phyloP scores from a whole-genome alignment of 2,888 invertebrate species.

The Meghimatium bilineatum region DNA sequence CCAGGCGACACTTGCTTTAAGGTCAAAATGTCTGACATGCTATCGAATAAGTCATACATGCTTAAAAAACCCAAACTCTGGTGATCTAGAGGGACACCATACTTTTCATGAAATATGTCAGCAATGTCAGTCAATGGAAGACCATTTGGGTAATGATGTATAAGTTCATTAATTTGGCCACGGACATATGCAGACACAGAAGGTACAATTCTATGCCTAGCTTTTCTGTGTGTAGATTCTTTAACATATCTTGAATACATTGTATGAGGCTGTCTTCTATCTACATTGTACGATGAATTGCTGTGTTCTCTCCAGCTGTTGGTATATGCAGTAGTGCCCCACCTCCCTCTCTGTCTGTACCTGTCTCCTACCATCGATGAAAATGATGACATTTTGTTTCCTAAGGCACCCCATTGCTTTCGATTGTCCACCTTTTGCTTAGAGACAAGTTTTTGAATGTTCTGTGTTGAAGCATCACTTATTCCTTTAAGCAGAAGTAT shows the following conservation, averaged over 20 bases:
- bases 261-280: neutral
- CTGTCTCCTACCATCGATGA: neutral
- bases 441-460: constrained; percentile 67
- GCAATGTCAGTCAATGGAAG: constrained; percentile 46
- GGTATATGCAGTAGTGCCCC: neutral
- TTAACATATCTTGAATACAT: too few relatives aligned
- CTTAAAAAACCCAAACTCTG: constrained; percentile 62
- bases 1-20: constrained; percentile 54
- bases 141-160: neutral
- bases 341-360: neutral
- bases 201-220: constrained; percentile 28
- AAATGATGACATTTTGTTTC: neutral
- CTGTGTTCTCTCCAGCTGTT: neutral
- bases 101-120: constrained; percentile 27
- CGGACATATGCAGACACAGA: constrained; percentile 20
- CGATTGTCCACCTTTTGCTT: constrained; percentile 64
- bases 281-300: neutral
- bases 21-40: constrained; percentile 2
- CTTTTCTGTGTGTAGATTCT: neutral
- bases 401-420: constrained; percentile 38
- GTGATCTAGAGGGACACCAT: constrained; percentile 32
- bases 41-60: constrained; percentile 27
- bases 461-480: constrained; percentile 61
- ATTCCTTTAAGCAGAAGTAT: constrained; percentile 60
- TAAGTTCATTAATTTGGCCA: constrained; percentile 20